These are phyloP conservation scores for Acinonyx jubatus DNA, from an alignment of 2,113 vertebrate genomes.

Conservation along the genomic window DNA sequence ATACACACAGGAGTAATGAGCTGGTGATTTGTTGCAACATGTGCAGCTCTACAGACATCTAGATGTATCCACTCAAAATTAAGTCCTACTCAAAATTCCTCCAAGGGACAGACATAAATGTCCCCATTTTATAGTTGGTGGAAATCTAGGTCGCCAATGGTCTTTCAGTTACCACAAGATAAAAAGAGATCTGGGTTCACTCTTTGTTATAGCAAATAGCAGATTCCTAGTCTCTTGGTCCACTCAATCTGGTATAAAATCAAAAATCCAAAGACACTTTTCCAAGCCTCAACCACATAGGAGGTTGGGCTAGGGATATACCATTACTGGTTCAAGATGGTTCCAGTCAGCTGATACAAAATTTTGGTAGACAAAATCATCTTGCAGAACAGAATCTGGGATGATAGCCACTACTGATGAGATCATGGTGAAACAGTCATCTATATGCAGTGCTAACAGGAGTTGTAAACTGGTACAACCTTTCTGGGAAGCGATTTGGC, in stretches of 20 bases:
- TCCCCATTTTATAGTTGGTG: neutral
- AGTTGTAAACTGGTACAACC: neutral
- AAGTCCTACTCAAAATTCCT: neutral
- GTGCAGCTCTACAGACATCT: neutral
- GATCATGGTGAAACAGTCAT: neutral
- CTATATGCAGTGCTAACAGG: neutral
- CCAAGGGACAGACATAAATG: neutral
- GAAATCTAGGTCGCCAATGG: neutral
- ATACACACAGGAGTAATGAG: neutral
- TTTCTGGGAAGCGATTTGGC: neutral
- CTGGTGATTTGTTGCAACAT: neutral
- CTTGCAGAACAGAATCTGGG: neutral
- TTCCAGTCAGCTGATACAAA: neutral
- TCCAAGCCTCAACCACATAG: neutral
- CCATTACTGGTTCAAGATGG: neutral
- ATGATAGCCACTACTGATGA: neutral
- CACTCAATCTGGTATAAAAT: neutral
- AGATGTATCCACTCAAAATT: neutral
- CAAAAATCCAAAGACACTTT: neutral
- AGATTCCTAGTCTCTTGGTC: neutral
- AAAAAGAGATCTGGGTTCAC: neutral
- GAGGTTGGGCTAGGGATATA: neutral
- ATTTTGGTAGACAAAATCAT: neutral
- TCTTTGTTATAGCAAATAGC: neutral
- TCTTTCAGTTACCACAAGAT: constrained; percentile 25